A percentile compares a stretch with the other conserved stretches of the same genome.
Evolutionary conservation across 2,888 invertebrate genomes (phyloP).

Genomic region (Acrocyrtus sp.): DNA sequence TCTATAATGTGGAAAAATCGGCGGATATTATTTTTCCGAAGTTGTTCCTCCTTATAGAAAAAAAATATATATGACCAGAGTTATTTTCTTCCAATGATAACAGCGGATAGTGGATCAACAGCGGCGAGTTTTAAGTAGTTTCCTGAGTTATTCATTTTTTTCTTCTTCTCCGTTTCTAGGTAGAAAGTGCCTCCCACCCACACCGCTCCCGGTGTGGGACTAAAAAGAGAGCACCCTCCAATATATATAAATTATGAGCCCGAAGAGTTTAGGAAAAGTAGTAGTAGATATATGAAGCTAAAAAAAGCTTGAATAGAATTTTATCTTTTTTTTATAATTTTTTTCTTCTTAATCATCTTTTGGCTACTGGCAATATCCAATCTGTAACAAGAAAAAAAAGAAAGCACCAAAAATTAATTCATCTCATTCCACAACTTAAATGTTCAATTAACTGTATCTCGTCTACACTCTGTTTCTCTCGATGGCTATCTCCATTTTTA

Average conservation of each 20-base stretch:
- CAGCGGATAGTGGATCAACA: slow-evolving; percentile 58
- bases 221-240: too few species aligned
- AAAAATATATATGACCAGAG: slow-evolving; percentile 47
- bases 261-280: slow-evolving; percentile 59
- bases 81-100: slow-evolving; percentile 49
- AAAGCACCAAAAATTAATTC: slow-evolving; percentile 20
- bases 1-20: too few species aligned
- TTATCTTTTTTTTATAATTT: too few species aligned
- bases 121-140: slow-evolving; percentile 60
- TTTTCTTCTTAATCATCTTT: too few species aligned
- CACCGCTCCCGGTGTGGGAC: too few species aligned
- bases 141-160: slow-evolving; percentile 61
- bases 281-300: slow-evolving; percentile 57
- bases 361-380: slow-evolving; percentile 63
- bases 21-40: too few species aligned
- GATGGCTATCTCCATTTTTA: too few species aligned
- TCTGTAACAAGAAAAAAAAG: slow-evolving; percentile 49
- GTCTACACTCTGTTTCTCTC: too few species aligned
- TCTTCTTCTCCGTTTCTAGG: too few species aligned
- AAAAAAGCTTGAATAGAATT: slow-evolving; percentile 57
- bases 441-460: not conserved
- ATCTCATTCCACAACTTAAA: slow-evolving; percentile 3
- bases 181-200: too few species aligned
- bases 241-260: too few species aligned
- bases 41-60: too few species aligned